These are phyloP conservation scores for Halichoerus grypus DNA, from an alignment of 2,113 vertebrate genomes.

Conservation along the genomic window DNA sequence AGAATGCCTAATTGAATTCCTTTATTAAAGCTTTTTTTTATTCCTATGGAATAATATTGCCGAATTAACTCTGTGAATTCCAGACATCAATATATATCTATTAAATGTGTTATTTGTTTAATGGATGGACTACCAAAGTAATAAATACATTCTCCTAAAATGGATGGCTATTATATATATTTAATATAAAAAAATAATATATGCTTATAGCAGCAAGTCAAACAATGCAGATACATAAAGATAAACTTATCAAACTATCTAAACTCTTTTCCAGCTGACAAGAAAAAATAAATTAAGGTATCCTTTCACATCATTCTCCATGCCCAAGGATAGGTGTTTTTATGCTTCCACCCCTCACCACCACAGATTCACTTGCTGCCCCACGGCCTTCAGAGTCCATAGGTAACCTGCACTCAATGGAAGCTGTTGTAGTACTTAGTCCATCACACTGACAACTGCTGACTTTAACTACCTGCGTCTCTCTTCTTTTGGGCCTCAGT, in stretches of 20 bases:
- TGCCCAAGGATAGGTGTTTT: not conserved
- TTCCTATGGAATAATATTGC: not conserved
- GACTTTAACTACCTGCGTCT: not conserved
- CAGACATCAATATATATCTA: not conserved
- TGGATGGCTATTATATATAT: not conserved
- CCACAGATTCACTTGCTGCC: not conserved
- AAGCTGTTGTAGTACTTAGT: not conserved
- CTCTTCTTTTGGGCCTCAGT: not conserved
- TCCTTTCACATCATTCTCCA: not conserved
- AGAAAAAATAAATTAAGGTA: not conserved
- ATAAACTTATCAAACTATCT: not conserved
- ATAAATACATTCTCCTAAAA: not conserved
- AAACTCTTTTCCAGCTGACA: not conserved
- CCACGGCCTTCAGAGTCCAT: too few relatives aligned
- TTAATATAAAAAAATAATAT: not conserved
- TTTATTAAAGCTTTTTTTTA: not conserved
- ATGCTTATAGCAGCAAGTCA: not conserved
- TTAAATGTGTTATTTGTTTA: not conserved
- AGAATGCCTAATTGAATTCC: not conserved
- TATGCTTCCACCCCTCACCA: fast-evolving
- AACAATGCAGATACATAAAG: not conserved
- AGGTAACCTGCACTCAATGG: too few relatives aligned
- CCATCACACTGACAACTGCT: not conserved
- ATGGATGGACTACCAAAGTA: not conserved
- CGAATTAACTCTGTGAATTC: not conserved